phyloP scores from a whole-genome alignment of 23 tunicate species.

The Ciona savignyi region DNA sequence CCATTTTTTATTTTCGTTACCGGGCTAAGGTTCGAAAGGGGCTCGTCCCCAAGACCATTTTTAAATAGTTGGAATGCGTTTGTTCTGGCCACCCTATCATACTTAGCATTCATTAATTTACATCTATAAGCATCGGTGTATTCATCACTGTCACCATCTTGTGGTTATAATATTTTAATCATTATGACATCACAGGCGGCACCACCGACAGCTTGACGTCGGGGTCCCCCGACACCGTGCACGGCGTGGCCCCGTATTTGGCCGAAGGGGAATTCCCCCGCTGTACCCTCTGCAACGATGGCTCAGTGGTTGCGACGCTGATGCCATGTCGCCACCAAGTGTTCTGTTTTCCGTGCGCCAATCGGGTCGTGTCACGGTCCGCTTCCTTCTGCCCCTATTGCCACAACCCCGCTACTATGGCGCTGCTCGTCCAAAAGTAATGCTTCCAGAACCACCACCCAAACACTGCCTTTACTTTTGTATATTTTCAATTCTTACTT shows the following conservation, averaged over 20 bases:
- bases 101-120: too few species aligned
- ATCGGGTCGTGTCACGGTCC: conserved; percentile 25
- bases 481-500: too few species aligned
- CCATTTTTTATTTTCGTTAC: too few species aligned
- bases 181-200: conserved; percentile 46
- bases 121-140: too few species aligned
- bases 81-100: not conserved
- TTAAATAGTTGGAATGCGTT: too few species aligned
- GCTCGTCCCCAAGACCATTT: conserved; percentile 5
- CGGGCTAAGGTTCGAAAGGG: too few species aligned
- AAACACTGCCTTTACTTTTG: too few species aligned
- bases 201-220: conserved; percentile 74
- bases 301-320: conserved; percentile 58
- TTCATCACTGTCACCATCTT: too few species aligned
- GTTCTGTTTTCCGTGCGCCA: conserved; percentile 82
- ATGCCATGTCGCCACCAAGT: conserved; percentile 90
- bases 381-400: conserved; percentile 60
- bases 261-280: conserved; percentile 6
- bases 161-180: too few species aligned
- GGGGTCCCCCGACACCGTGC: conserved; percentile 52
- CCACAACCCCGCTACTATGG: conserved; percentile 40
- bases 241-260: not conserved
- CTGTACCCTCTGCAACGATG: conserved; percentile 58
- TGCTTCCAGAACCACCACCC: too few species aligned
- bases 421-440: conserved; percentile 61